Evolutionary conservation across 2,888 invertebrate genomes (phyloP).

Genomic region (Mongoloraphidia duomilia): DNA sequence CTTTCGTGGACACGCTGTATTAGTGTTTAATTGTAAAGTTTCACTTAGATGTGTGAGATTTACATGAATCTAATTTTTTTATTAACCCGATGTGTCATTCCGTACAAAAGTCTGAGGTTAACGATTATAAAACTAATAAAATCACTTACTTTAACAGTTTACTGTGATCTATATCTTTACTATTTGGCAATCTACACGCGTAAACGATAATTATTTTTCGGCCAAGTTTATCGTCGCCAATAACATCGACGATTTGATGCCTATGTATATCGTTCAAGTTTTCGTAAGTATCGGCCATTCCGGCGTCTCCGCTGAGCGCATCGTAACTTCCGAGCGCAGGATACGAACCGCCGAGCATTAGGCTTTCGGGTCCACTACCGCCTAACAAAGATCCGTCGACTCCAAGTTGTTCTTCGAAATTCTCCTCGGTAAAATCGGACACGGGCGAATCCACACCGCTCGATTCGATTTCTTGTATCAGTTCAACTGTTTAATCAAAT

Average conservation of each 20-base stretch:
- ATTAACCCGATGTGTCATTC: no score
- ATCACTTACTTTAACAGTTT: slow-evolving; percentile 49
- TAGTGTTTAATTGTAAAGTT: no score
- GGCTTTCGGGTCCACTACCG: slow-evolving; percentile 25
- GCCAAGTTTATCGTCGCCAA: slow-evolving; percentile 70
- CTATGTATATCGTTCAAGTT: slow-evolving; percentile 43
- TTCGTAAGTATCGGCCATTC: slow-evolving; percentile 22
- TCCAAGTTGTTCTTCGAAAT: slow-evolving; percentile 78
- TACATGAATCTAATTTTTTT: no score
- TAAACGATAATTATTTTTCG: slow-evolving; percentile 93
- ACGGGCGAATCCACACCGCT: slow-evolving; percentile 48
- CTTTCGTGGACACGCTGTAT: no score
- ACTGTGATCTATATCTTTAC: slow-evolving; percentile 35
- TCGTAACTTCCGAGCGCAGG: slow-evolving; percentile 47
- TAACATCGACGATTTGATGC: slow-evolving; percentile 69
- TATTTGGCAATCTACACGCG: slow-evolving; percentile 60
- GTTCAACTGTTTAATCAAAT: slow-evolving; percentile 20
- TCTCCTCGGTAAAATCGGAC: slow-evolving; percentile 80
- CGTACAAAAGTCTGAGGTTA: no score
- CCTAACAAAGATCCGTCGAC: slow-evolving; percentile 39
- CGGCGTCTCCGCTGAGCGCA: slow-evolving; percentile 46
- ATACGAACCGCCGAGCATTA: slow-evolving; percentile 25
- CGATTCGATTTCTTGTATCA: slow-evolving; percentile 27
- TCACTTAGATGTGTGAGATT: not conserved
- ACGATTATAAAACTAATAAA: not conserved